Conservation (phyloP, 2,888 invertebrate genomes). For the Perdita meconis region DNA sequence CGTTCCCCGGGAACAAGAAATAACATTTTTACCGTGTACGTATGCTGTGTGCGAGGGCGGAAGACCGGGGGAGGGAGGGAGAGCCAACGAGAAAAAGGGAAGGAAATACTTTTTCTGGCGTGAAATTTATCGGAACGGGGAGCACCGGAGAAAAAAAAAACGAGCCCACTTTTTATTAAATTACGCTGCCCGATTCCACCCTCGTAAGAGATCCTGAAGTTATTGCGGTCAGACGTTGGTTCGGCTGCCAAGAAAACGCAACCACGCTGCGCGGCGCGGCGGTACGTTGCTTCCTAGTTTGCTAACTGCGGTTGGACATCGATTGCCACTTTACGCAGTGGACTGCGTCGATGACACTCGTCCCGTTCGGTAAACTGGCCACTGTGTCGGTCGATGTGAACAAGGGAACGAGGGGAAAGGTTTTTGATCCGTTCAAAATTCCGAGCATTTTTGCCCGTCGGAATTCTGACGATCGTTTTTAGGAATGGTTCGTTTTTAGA, state of each 20-base stretch:
- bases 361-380: constrained; percentile 35
- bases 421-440: no score
- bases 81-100: no score
- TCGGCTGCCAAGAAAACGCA: constrained; percentile 18
- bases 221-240: constrained; percentile 8
- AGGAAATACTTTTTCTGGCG: no score
- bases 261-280: constrained; percentile 1
- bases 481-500: no score
- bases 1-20: not conserved
- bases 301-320: constrained; percentile 41
- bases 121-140: constrained; percentile 1
- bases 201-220: constrained; percentile 25
- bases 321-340: constrained; percentile 48
- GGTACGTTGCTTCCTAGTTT: constrained; percentile 8
- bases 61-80: not conserved
- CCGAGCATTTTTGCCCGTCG: no score
- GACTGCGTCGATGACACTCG: constrained; percentile 41
- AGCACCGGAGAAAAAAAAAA: not conserved
- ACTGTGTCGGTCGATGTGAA: constrained; percentile 25
- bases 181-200: constrained; percentile 18
- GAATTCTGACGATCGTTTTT: no score
- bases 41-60: not conserved
- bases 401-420: not conserved
- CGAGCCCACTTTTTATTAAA: constrained; percentile 22
- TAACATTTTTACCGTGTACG: constrained; percentile 17